Conservation (phyloP, 2,113 vertebrate species). For the Mobula birostris region DNA sequence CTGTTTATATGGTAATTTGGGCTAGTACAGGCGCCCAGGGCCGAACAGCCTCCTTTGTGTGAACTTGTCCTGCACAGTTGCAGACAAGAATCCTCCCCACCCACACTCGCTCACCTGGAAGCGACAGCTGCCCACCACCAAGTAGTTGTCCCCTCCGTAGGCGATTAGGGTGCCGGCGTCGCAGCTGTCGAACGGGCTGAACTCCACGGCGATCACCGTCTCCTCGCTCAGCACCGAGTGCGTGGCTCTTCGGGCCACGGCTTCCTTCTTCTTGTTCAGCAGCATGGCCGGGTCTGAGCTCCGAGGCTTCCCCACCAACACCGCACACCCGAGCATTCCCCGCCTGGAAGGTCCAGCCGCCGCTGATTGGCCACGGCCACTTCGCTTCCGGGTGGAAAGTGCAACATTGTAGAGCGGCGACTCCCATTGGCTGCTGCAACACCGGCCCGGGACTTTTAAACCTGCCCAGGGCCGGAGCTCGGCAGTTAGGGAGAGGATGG, state of each 20-base stretch:
- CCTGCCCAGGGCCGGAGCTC: neutral
- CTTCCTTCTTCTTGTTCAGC: conserved; percentile 70
- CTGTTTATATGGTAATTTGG: too few species aligned
- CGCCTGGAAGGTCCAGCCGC: neutral
- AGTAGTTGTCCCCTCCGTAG: conserved; percentile 81
- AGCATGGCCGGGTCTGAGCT: neutral
- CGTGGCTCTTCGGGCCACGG: conserved; percentile 59
- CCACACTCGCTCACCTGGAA: conserved; percentile 68
- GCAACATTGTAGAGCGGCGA: neutral
- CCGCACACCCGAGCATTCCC: neutral
- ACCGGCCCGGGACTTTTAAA: conserved; percentile 25
- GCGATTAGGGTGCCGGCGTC: conserved; percentile 74
- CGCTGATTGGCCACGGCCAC: neutral
- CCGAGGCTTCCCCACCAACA: neutral
- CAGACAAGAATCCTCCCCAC: too few species aligned
- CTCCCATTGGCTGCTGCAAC: neutral
- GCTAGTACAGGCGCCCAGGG: too few species aligned
- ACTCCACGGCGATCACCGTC: conserved; percentile 80
- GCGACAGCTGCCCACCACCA: conserved; percentile 75
- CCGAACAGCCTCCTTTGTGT: too few species aligned
- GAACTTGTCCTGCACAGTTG: too few species aligned
- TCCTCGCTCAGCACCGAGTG: conserved; percentile 86
- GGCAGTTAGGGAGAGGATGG: too few species aligned
- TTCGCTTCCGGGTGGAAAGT: conserved; percentile 23
- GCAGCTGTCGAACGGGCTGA: conserved; percentile 81